Evolutionary conservation across 2,797 vertebrate species (phyloP).

Genomic region (Chelonia mydas): DNA sequence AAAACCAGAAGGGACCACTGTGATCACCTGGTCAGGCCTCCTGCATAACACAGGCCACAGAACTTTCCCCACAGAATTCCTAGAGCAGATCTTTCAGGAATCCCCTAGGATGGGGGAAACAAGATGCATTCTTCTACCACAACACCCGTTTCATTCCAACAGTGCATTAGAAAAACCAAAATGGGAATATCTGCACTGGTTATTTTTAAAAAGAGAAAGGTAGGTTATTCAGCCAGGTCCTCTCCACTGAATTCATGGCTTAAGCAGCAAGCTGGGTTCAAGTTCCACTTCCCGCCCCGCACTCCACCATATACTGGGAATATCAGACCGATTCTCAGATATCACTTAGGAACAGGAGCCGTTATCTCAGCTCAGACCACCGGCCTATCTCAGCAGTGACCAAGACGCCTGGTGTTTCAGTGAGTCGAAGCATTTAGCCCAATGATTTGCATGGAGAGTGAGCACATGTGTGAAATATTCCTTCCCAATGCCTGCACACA

Average conservation of each 20-base stretch:
- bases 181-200: neutral
- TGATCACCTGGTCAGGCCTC: neutral
- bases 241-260: neutral
- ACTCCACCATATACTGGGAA: too few relatives aligned
- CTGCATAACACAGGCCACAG: neutral
- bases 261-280: neutral
- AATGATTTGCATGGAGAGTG: neutral
- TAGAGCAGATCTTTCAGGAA: neutral
- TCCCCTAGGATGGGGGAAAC: neutral
- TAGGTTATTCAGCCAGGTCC: neutral
- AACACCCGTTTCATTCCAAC: neutral
- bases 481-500: neutral
- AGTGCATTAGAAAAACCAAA: neutral
- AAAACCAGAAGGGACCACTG: neutral
- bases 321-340: neutral
- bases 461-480: neutral
- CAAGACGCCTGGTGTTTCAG: neutral
- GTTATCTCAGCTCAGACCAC: neutral
- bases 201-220: neutral
- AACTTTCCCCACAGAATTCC: neutral
- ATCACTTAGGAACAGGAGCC: neutral
- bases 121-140: neutral
- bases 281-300: too few relatives aligned
- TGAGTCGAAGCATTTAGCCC: neutral
- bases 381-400: neutral